Evolutionary conservation across 2,888 invertebrate species (phyloP), one percentile per base, ranked within the genome.

Genomic region (Drosophila macrothrix): DNA sequence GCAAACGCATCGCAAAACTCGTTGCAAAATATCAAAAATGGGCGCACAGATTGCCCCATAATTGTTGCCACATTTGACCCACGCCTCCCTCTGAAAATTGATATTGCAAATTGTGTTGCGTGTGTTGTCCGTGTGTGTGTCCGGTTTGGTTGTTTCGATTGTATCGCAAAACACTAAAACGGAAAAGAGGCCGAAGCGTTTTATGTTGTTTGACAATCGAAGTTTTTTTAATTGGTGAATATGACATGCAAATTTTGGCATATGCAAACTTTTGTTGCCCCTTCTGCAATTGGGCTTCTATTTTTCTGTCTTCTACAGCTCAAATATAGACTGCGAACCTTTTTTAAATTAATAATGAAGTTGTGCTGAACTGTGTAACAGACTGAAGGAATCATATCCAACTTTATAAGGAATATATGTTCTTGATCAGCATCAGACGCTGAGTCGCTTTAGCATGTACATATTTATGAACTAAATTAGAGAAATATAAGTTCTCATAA

Each of bases 21-120:
- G 56, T 35, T 64, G 46, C 37, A 64, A 58, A 68, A 74, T 67
- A 55, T 63, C 52, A 56, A 56, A 56, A 56, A 66, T 76, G 75
- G 58, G 62, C 46, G 46, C 49, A 52, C 43, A 81, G 60, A 77
- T 67, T 63, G 56, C 10, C 56, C 64, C 54, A 63, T 84, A 86
- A 84, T 84, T 84, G 82, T 58, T 67, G 52, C 43, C 54, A 35
- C 52, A 43, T 70, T 50, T 46, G 22, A 46, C 22, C 4, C 7
- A 3, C 2, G 7, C 7, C 1, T 22, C 14, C 3, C 37, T 12
- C 12, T 49, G 50, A 22, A 43, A 67, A 62, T 69, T 50, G 60
- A 37, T 31, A 56, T 69, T 78, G 65, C 46, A 58, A 65, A 71
- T 71, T 78, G 64, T 53, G 49, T 25, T 35, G 14, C 14, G 35